Evolutionary conservation across 2,113 vertebrate genomes (phyloP).

Genomic region (Climacteris rufus): DNA sequence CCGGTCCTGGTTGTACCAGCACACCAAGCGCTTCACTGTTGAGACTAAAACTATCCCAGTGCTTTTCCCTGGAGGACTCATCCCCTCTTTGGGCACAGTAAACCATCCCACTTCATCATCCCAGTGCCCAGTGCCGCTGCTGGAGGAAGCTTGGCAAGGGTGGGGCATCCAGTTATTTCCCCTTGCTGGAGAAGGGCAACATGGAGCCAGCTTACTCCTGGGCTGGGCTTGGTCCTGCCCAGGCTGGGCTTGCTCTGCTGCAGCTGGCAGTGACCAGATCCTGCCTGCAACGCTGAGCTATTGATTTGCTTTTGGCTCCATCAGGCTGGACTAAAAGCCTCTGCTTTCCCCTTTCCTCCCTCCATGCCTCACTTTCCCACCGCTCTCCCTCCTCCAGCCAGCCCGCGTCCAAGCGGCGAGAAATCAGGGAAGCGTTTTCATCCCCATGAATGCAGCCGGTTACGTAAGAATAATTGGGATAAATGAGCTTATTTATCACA

Average conservation of each 20-base stretch:
- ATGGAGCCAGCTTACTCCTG: neutral
- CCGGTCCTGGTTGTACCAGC: rapidly evolving
- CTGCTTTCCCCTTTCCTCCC: neutral
- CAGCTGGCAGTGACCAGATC: neutral
- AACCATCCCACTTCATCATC: neutral
- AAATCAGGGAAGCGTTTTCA: constrained; percentile 27
- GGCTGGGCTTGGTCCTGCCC: neutral
- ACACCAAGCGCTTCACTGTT: rapidly evolving
- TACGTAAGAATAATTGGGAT: constrained; percentile 63
- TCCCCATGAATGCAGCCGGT: constrained; percentile 31
- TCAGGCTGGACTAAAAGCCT: neutral
- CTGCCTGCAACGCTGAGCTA: neutral
- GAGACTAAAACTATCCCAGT: neutral
- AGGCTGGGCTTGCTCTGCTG: neutral
- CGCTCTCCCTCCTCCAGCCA: neutral
- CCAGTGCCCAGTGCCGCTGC: neutral
- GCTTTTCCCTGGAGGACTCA: neutral
- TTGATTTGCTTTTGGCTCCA: constrained; percentile 10
- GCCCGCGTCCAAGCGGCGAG: neutral
- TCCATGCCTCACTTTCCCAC: neutral
- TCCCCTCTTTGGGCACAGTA: neutral
- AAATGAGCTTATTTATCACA: constrained; percentile 57
- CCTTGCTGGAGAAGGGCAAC: neutral
- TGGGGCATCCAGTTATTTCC: neutral
- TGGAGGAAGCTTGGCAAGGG: neutral